Evolutionary conservation across 2,113 vertebrate species (phyloP).

Genomic region (Heliornis fulica): DNA sequence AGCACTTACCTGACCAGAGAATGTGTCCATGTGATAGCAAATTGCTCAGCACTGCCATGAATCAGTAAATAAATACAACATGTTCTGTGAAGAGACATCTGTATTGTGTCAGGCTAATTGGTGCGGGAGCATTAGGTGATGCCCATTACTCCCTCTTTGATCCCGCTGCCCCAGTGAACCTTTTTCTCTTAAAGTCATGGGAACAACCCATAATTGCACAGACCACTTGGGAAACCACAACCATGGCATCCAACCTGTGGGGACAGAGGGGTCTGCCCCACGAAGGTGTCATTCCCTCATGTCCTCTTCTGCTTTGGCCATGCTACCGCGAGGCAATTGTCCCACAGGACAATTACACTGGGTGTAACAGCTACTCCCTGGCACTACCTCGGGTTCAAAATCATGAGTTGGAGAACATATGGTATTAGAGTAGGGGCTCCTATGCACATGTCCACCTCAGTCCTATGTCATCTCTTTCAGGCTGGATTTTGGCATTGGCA

Average conservation of each 20-base stretch:
- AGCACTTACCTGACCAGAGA: background rate
- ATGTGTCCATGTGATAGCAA: background rate
- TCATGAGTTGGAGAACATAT: fast-evolving
- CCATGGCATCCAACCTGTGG: fast-evolving
- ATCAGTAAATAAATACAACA: slow-evolving; percentile 38
- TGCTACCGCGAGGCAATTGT: fast-evolving
- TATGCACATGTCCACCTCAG: background rate
- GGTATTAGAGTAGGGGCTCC: background rate
- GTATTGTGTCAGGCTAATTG: slow-evolving; percentile 40
- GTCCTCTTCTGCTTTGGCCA: background rate
- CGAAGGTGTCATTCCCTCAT: background rate
- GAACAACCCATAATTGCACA: background rate
- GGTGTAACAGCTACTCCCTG: background rate
- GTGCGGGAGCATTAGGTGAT: background rate
- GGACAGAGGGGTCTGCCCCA: background rate
- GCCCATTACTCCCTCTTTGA: background rate
- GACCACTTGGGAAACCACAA: background rate
- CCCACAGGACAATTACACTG: background rate
- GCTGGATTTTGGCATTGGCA: background rate
- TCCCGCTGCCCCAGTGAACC: background rate
- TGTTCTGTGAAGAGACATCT: slow-evolving; percentile 5
- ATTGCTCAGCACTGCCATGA: background rate
- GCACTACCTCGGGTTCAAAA: background rate
- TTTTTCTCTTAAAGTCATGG: background rate
- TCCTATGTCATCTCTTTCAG: background rate